Evolutionary conservation across 2,888 invertebrate species (phyloP).

Genomic region (Torymus tubicola): DNA sequence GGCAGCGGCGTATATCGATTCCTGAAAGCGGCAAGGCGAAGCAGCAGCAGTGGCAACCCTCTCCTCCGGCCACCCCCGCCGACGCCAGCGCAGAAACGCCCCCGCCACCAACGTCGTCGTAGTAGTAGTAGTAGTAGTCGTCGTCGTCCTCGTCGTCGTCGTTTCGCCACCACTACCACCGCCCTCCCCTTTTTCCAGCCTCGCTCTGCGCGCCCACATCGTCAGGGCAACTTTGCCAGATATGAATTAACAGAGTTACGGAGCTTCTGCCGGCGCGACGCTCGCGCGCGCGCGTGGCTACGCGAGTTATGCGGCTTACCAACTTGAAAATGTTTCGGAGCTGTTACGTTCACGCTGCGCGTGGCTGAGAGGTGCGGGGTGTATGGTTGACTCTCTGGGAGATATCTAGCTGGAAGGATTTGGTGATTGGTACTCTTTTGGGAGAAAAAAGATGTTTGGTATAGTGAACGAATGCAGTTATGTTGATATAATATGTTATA

Average conservation of each 20-base stretch:
- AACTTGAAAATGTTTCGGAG: conserved; percentile 70
- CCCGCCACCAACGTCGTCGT: conserved; percentile 55
- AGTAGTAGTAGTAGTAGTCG: conserved; percentile 56
- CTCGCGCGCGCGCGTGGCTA: conserved; percentile 55
- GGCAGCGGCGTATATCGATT: conserved; percentile 72
- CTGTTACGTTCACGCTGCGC: conserved; percentile 52
- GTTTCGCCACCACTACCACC: conserved; percentile 57
- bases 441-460: neutral
- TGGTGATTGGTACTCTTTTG: conserved; percentile 22
- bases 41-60: conserved; percentile 19
- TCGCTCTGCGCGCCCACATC: conserved; percentile 49
- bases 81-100: conserved; percentile 49
- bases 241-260: conserved; percentile 76
- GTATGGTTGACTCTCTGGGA: conserved; percentile 8
- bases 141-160: conserved; percentile 59
- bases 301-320: conserved; percentile 73
- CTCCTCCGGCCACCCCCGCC: neutral
- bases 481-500: too few relatives aligned
- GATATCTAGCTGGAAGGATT: neutral
- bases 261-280: conserved; percentile 62
- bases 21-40: conserved; percentile 71
- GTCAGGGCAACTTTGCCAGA: conserved; percentile 70
- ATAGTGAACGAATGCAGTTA: too few relatives aligned
- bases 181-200: conserved; percentile 58
- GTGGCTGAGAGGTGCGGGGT: conserved; percentile 7